phyloP scores from a whole-genome alignment of 2,113 vertebrate genomes.

The Sardina pilchardus region DNA sequence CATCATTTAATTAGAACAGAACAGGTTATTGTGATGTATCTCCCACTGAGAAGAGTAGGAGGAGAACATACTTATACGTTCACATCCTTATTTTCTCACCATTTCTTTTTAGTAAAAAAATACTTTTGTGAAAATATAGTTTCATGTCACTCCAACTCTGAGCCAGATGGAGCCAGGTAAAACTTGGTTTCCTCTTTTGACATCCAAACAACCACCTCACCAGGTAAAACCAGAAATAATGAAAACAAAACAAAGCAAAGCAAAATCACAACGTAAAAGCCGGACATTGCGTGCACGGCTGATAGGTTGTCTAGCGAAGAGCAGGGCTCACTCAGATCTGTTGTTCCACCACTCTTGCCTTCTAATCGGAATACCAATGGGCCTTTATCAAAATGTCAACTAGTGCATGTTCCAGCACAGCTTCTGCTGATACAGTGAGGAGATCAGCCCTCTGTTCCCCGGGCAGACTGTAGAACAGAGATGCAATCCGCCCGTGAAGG shows the following conservation, averaged over 20 bases:
- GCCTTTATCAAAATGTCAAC: background rate
- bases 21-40: constrained; percentile 6
- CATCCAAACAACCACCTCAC: no score
- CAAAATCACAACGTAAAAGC: background rate
- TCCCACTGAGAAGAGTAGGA: background rate
- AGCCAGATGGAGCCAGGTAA: no score
- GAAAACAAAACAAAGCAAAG: background rate
- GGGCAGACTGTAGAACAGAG: background rate
- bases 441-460: background rate
- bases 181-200: no score
- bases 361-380: background rate
- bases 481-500: background rate
- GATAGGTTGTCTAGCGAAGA: no score
- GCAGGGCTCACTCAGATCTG: no score
- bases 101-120: no score
- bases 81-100: no score
- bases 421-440: background rate
- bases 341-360: background rate
- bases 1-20: background rate
- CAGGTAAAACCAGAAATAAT: background rate
- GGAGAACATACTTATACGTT: no score
- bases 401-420: background rate
- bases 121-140: no score
- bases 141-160: no score
- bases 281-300: no score